Percentiles rank a stretch among this genome's conserved stretches.
These are phyloP conservation scores for Cenopis cana DNA, from an alignment of 2,888 invertebrate species.

Conservation along the genomic window DNA sequence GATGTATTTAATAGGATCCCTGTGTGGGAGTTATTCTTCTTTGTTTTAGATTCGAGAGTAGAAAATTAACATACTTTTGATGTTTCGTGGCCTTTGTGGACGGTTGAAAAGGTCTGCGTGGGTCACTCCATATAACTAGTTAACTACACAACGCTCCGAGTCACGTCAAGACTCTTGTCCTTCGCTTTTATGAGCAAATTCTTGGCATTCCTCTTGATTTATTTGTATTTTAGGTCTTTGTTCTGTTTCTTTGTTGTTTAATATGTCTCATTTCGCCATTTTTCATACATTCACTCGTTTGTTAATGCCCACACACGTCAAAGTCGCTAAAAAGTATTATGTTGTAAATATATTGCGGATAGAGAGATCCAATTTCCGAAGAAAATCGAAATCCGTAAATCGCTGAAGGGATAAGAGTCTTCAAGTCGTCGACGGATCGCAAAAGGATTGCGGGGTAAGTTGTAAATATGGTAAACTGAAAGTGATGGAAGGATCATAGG, in stretches of 20 bases:
- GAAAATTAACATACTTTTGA: conserved; percentile 21
- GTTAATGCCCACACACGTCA: no score
- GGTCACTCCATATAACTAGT: conserved; percentile 7
- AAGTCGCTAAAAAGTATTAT: neutral
- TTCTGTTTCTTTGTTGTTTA: neutral
- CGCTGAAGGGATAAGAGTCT: conserved; percentile 35
- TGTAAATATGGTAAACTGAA: conserved; percentile 29
- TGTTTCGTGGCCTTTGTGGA: conserved; percentile 16
- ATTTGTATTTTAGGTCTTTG: conserved; percentile 11
- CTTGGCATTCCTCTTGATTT: conserved; percentile 23
- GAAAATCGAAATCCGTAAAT: conserved; percentile 21
- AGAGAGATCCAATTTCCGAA: conserved; percentile 11
- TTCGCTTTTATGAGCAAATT: conserved; percentile 41
- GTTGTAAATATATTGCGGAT: neutral
- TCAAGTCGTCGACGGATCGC: conserved; percentile 14
- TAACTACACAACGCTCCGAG: conserved; percentile 12
- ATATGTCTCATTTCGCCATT: no score
- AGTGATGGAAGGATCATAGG: neutral
- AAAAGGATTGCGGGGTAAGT: conserved; percentile 32
- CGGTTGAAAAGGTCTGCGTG: neutral
- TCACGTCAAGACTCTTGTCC: conserved; percentile 30
- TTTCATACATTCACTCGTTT: no score
- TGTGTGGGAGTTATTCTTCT: neutral
- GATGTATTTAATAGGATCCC: conserved; percentile 3
- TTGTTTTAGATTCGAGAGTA: conserved; percentile 6